phyloP scores from a whole-genome alignment of 2,113 vertebrate genomes.

The Pangasianodon gigas region DNA sequence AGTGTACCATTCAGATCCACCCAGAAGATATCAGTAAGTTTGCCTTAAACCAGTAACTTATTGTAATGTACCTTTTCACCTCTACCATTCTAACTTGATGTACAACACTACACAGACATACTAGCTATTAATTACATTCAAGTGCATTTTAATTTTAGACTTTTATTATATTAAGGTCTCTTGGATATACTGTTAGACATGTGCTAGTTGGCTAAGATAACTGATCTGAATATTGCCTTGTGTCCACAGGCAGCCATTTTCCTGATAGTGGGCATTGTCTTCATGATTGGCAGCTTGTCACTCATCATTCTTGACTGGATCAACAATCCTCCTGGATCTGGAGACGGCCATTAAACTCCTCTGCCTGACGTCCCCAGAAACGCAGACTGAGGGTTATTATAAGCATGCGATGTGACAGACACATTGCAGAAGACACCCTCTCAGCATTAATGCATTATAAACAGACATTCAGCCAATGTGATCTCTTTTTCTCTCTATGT shows the following conservation, averaged over 20 bases:
- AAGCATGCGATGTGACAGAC: neutral
- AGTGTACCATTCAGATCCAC: constrained; percentile 81
- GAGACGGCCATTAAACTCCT: constrained; percentile 68
- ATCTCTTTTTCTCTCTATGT: constrained; percentile 28
- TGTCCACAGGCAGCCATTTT: constrained; percentile 83
- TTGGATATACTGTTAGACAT: neutral
- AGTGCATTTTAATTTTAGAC: neutral
- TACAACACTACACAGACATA: neutral
- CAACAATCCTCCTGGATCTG: constrained; percentile 81
- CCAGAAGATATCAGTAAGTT: constrained; percentile 91
- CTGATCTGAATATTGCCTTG: constrained; percentile 18
- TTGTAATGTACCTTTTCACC: neutral
- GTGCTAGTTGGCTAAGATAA: neutral
- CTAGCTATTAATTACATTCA: neutral
- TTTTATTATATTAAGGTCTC: neutral
- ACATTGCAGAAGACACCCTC: constrained; percentile 15
- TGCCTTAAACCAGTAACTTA: neutral
- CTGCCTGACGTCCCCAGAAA: constrained; percentile 48
- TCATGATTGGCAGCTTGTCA: constrained; percentile 92
- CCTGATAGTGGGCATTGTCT: constrained; percentile 85
- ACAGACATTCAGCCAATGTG: constrained; percentile 35
- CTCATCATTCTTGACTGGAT: constrained; percentile 94
- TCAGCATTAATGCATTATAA: constrained; percentile 49
- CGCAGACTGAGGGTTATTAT: constrained; percentile 60
- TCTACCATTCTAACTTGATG: neutral